Evolutionary conservation across 2,113 vertebrate species (phyloP).

Genomic region (Hippocampus abdominalis): DNA sequence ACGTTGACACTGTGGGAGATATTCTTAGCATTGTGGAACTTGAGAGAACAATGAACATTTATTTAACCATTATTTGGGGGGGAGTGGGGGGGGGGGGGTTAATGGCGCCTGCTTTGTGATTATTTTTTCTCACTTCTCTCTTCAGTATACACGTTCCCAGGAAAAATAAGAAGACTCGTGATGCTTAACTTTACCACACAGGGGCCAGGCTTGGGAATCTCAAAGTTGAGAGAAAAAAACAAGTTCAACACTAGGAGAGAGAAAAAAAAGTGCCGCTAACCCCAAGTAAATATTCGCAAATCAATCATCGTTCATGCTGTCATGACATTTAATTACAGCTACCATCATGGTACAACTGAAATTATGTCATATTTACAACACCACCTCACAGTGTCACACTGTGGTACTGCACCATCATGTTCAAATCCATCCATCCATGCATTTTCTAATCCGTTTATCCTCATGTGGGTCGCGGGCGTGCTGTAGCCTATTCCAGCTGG

Average conservation of each 20-base stretch:
- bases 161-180: neutral
- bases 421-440: neutral
- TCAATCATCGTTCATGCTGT: neutral
- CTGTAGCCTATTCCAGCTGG: too few relatives aligned
- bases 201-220: neutral
- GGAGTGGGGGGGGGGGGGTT: too few relatives aligned
- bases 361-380: conserved; percentile 38
- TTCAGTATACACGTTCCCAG: neutral
- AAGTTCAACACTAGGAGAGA: neutral
- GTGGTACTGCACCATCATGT: conserved; percentile 40
- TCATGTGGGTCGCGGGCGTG: too few relatives aligned
- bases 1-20: neutral
- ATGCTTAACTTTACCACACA: neutral
- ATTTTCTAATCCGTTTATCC: too few relatives aligned
- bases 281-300: neutral
- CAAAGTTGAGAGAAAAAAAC: neutral
- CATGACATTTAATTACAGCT: neutral
- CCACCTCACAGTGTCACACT: conserved; percentile 40
- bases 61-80: neutral
- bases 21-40: neutral
- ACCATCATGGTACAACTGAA: neutral
- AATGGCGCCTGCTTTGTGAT: neutral
- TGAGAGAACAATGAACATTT: neutral
- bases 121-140: neutral
- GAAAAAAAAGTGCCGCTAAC: neutral